Base-by-base conservation (phyloP, 2,888 invertebrate species). In the Lepidocyrtinus sp. region DNA sequence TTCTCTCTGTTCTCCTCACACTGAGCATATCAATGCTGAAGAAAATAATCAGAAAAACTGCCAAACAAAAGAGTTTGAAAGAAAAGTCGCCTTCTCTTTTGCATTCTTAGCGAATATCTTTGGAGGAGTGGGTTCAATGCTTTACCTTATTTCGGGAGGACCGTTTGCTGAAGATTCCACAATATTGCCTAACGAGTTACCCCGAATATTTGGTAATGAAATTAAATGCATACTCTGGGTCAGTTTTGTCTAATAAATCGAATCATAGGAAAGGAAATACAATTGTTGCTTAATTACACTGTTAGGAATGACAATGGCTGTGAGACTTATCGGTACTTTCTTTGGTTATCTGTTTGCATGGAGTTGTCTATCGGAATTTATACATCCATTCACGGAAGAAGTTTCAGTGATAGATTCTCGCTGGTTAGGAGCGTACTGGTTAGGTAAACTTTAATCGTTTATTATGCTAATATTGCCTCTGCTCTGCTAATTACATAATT, bases 61-160 rank as follows among this genome's bases (percentile, higher is more conserved):
- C 85, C 90, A 91, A 68, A 87, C 86, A 26, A 88, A 88, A 15
- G 84, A 82, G 1, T 88, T 90, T 61, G 88, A 90, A 63, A 89
- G 90, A 21, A 89, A 91, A 36, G 88, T 92, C 17, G 92, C 92
- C 0, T 88, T 92, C 61, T 87, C 92, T 3, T 88, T 93, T 36
- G 91, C 93, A 81, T 92, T 93, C 86, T 87, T 92, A 62, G 93
- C 93, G 0, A 93, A 93, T 88, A 92, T 93, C 87, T 90, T 93
- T 62, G 90, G 92, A 64, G 93, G 93, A 12, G 91, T 93, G 73
- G 93, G 93, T 15, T 92, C 92, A 76, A 92, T 92, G 1, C 87
- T 93, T 27, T 93, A 92, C 87, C 92, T 91, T 87, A 91, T 92
- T 0, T 88, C 93, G 61, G 93, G 93, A 0, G 91, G 92, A 87